These are phyloP conservation scores for Leptopilina drosophilae DNA, from an alignment of 2,888 invertebrate species.

Conservation along the genomic window DNA sequence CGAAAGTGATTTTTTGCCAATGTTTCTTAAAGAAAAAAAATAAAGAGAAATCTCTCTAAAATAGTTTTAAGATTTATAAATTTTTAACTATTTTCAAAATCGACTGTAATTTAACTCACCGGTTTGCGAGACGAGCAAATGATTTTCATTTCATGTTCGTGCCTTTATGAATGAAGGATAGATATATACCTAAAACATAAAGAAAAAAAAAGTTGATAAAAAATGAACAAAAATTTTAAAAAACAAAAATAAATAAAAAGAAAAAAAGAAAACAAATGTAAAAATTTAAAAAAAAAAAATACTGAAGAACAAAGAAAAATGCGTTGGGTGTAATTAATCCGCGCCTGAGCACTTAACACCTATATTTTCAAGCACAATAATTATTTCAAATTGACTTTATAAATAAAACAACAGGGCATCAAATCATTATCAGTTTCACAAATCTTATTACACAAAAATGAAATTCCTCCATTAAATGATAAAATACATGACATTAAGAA, in stretches of 20 bases:
- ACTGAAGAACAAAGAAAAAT: slow-evolving; percentile 9
- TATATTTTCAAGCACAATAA: slow-evolving; percentile 22
- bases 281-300: slow-evolving; percentile 16
- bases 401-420: slow-evolving; percentile 10
- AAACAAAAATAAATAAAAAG: slow-evolving; percentile 2
- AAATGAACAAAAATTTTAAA: no score
- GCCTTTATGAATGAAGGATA: slow-evolving; percentile 30
- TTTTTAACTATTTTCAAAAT: slow-evolving; percentile 9
- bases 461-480: no score
- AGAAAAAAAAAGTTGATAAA: not conserved
- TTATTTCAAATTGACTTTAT: slow-evolving; percentile 15
- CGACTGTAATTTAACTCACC: slow-evolving; percentile 4
- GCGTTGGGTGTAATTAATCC: slow-evolving; percentile 6
- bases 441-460: not conserved
- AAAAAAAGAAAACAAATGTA: slow-evolving; percentile 1
- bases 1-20: not conserved
- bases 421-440: slow-evolving; percentile 20
- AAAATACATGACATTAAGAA: no score
- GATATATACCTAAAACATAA: slow-evolving; percentile 12
- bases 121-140: not conserved
- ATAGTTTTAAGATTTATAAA: slow-evolving; percentile 19
- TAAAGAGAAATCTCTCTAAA: slow-evolving; percentile 4
- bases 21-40: not conserved
- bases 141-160: slow-evolving; percentile 29
- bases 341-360: slow-evolving; percentile 28